These are phyloP conservation scores for Megatriorchis doriae DNA, from an alignment of 2,113 vertebrate genomes.

Conservation along the genomic window DNA sequence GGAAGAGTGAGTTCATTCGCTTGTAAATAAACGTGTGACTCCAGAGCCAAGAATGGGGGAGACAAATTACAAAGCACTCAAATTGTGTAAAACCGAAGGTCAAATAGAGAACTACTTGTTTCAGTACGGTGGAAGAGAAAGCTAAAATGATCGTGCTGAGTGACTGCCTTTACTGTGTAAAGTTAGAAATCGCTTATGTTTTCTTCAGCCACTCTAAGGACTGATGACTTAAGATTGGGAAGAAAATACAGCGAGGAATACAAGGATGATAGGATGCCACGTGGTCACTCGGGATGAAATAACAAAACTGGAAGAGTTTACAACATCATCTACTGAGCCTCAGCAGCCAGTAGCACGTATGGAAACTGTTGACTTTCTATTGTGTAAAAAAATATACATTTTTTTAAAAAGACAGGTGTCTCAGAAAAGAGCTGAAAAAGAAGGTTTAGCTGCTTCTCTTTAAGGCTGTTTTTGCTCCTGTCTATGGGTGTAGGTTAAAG, in stretches of 20 bases:
- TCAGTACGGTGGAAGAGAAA: not conserved
- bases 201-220: not conserved
- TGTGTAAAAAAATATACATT: not conserved
- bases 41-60: not conserved
- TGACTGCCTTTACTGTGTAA: not conserved
- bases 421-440: not conserved
- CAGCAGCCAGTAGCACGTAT: not conserved
- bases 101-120: not conserved
- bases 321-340: not conserved
- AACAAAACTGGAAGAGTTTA: not conserved
- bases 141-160: not conserved
- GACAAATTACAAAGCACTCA: not conserved
- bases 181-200: not conserved
- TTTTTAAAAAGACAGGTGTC: not conserved
- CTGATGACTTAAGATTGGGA: not conserved
- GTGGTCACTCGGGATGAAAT: rapidly evolving
- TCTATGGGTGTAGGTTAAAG: not conserved
- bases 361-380: not conserved
- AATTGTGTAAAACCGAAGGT: not conserved
- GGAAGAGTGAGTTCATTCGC: not conserved
- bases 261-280: not conserved
- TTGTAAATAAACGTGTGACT: not conserved
- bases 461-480: not conserved
- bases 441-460: not conserved
- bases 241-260: not conserved